Base-by-base conservation (phyloP, 2,888 invertebrate genomes). In the Podabrus alpinus region DNA sequence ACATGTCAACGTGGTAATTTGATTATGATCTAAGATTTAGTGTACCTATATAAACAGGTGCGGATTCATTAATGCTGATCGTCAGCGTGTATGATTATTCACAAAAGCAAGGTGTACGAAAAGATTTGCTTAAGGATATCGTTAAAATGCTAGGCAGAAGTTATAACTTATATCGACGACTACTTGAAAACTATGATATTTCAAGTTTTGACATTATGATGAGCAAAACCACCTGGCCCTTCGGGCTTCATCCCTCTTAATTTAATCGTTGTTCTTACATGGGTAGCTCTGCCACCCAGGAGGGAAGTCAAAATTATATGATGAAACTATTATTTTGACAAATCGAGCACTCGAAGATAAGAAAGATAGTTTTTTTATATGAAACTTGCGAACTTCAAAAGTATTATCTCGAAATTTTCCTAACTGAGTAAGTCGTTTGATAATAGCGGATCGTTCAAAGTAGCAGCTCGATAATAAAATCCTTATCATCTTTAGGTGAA, bases 101-200 rank as follows among this genome's bases (percentile, higher is more conserved):
- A 69, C 45, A 69, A 69, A 62, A 61, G 60, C 69, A 69, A 69
- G 69, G 61, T 69, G 69, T 24, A 24, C 21, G 16, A 9, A 7
- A 17, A 64, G 60, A 69, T 69, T 69, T 69, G 45, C 68, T 69
- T 21, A 24, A 69, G 59, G 69, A 64, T 64, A 64, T 61, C 16
- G 61, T 59, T 68, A 16, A 21, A 69, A 59, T 60, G 19, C 19
- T 19, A 11, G 61, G 60, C 61, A 69, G 61, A 21, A 69, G 61
- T 62, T 61, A 24, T 69, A 69, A 69, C 25, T 69, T 62, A 69
- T 60, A 21, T 11, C 21, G 13, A 64, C 1, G 69, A 69, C 69
- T 69, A 69, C 69, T 69, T 17, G 60, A 62, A 69, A 61, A 69
- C 59, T 69, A 69, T 61, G 69, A 69, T 60, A 60, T 69, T 60